Conservation (phyloP, 2,797 vertebrate genomes). For the Sardinella longiceps region DNA sequence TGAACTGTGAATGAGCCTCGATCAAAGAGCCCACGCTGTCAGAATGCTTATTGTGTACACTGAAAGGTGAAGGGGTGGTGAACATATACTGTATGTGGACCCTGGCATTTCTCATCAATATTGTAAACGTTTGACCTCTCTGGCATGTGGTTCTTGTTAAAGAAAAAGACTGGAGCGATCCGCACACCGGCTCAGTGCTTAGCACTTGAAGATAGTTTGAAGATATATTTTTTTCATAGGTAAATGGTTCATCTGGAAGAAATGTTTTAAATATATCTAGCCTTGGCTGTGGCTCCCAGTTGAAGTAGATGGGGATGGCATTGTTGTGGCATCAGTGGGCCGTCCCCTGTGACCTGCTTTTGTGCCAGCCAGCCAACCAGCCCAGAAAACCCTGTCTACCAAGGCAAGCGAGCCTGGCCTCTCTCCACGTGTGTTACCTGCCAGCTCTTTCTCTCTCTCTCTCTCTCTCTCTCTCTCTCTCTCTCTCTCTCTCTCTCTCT, state of each 20-base stretch:
- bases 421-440: slow-evolving; percentile 31
- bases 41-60: background rate
- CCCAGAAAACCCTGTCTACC: slow-evolving; percentile 7
- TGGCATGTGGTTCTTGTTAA: background rate
- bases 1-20: slow-evolving; percentile 17
- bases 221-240: no score
- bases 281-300: background rate
- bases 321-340: slow-evolving; percentile 30
- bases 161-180: background rate
- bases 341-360: slow-evolving; percentile 40
- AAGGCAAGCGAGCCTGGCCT: slow-evolving; percentile 34
- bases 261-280: background rate
- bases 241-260: background rate
- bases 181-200: no score
- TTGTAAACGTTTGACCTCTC: background rate
- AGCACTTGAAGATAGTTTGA: no score
- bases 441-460: slow-evolving; percentile 22
- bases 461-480: background rate
- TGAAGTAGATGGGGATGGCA: slow-evolving; percentile 26
- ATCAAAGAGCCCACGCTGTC: background rate
- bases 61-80: background rate
- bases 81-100: background rate
- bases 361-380: slow-evolving; percentile 27
- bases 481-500: background rate
- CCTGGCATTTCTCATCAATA: background rate